Conservation (phyloP, 2,888 invertebrate species). For the Acleris emargana region DNA sequence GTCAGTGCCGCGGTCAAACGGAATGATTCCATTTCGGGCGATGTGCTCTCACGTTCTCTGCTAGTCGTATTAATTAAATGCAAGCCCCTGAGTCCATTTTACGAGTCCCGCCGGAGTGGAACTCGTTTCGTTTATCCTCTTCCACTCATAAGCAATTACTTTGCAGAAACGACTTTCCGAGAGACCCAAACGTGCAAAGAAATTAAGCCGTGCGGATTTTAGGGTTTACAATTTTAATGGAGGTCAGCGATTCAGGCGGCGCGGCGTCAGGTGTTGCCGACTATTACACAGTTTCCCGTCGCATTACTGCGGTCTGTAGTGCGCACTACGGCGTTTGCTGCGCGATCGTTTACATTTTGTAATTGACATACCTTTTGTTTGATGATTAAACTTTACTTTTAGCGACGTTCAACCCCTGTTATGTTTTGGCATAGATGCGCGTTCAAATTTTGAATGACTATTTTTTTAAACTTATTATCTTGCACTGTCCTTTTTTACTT, state of each 20-base stretch:
- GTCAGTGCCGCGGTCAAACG: constrained; percentile 69
- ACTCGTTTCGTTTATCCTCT: constrained; percentile 80
- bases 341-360: constrained; percentile 5
- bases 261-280: constrained; percentile 47
- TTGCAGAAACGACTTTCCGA: constrained; percentile 73
- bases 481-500: too few species aligned
- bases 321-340: constrained; percentile 1
- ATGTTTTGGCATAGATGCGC: too few species aligned
- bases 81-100: constrained; percentile 80
- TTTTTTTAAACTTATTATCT: too few species aligned
- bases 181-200: constrained; percentile 72
- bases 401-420: too few species aligned
- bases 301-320: constrained; percentile 1
- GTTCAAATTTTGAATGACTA: too few species aligned
- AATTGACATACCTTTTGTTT: neutral
- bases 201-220: constrained; percentile 73
- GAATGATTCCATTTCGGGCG: constrained; percentile 70
- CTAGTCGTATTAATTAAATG: constrained; percentile 80
- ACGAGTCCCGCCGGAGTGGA: constrained; percentile 72
- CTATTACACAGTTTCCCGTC: constrained; percentile 35
- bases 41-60: constrained; percentile 73
- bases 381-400: neutral
- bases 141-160: constrained; percentile 82
- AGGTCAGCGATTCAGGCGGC: constrained; percentile 57
- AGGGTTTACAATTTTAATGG: constrained; percentile 65